Evolutionary conservation across 2,113 vertebrate species (phyloP), one percentile per base, ranked within the genome.

Genomic region (Seriola quinqueradiata): DNA sequence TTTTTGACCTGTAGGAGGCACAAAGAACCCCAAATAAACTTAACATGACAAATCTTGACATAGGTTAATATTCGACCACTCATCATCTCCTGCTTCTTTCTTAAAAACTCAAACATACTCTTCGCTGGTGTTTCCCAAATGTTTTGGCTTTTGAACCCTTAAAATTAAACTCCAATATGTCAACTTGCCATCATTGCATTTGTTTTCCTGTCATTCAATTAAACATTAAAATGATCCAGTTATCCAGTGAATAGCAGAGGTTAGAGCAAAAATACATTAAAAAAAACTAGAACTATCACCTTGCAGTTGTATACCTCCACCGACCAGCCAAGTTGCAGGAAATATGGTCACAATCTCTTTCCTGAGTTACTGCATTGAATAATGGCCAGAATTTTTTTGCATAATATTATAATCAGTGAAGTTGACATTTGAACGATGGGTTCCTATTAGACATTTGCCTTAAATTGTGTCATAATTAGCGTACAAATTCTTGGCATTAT

Each of bases 1-100:
- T n/a, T 48, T 58, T 50, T 69, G 40, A 8, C 75, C 75, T 80
- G 28, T 73, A 23, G 75, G 75, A 34, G 79, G 76, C 44, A 75
- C 36, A 65, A 6, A 23, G 2, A 64, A 12, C 25, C 14, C 32
- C 46, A 6, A 57, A 32, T 14, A 73, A 61, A 63, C 11, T 67
- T 13, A 14, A 38, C 17, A 34, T 16, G 0, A 46, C 3, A 61
- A 32, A 40, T 34, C 40, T 21, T 0, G 9, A 40, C 8, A 61
- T 13, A 10, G 28, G 28, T 28, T 28, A 28, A 28, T 28, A 28
- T 28, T 28, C 2, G 28, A 28, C 28, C 28, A 28, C 50, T 52
- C 17, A n/a, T 3, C 6, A 19, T 50, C 6, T 50, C 48, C 6
- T 19, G 8, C 19, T 52, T 52, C 7, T 52, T 52, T 8, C 48